Conservation (phyloP, 2,113 vertebrate species). For the Syngnathus scovelli region DNA sequence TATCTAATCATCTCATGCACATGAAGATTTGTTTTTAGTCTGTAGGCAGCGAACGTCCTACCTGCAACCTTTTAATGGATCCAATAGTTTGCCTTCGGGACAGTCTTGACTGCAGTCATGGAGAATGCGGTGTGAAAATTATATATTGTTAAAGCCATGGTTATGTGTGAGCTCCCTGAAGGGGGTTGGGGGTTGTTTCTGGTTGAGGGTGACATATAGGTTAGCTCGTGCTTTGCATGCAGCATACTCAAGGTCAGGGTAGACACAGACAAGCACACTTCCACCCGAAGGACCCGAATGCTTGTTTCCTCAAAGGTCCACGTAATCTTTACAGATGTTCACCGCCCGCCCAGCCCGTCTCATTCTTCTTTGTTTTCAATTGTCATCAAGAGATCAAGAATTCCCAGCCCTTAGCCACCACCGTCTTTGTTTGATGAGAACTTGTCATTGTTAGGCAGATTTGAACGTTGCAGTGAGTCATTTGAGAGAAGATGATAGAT, state of each 20-base stretch:
- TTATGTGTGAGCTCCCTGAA: conserved; percentile 7
- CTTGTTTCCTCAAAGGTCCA: conserved; percentile 2
- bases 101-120: background rate
- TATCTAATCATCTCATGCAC: background rate
- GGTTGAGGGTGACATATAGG: background rate
- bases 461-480: conserved; percentile 34
- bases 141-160: too few species aligned
- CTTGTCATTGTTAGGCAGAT: conserved; percentile 20
- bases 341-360: conserved; percentile 1
- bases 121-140: background rate
- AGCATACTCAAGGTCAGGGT: conserved; percentile 36
- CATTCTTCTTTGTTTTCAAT: conserved; percentile 1
- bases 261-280: conserved; percentile 11
- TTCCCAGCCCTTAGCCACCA: background rate
- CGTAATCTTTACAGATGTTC: background rate
- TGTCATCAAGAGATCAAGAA: conserved; percentile 1
- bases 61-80: conserved; percentile 9
- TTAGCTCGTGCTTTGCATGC: conserved; percentile 5
- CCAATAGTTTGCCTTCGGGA: conserved; percentile 16
- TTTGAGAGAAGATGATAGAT: too few species aligned
- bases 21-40: conserved; percentile 6
- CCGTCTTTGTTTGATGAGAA: conserved; percentile 21
- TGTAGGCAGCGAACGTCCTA: background rate
- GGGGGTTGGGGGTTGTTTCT: conserved; percentile 6
- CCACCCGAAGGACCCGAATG: conserved; percentile 5